Evolutionary conservation across 1,140 invertebrate genomes (phyloP).

Genomic region (Platyura marginata): DNA sequence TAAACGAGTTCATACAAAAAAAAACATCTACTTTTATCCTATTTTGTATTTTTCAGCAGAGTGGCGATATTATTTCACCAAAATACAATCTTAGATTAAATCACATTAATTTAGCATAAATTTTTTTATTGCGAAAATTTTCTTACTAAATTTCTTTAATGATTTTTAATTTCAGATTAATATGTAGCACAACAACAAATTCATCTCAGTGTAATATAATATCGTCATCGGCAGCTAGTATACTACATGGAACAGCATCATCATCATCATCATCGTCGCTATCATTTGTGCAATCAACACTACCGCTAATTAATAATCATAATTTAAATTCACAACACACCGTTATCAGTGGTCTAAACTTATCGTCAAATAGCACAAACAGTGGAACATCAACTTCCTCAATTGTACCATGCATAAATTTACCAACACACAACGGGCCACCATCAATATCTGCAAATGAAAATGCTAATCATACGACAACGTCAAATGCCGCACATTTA

Average conservation of each 20-base stretch:
- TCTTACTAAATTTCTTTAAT: no score
- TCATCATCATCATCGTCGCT: neutral
- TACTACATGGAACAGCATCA: no score
- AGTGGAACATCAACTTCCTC: neutral
- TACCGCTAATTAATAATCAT: neutral
- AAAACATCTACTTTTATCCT: no score
- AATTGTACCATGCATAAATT: neutral
- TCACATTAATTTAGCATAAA: neutral
- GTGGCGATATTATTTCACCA: no score
- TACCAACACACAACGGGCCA: neutral
- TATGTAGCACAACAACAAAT: neutral
- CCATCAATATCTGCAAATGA: slow-evolving; percentile 1
- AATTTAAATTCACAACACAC: neutral
- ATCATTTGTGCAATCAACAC: neutral
- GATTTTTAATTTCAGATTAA: neutral
- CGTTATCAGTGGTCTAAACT: neutral
- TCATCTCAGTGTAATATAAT: neutral
- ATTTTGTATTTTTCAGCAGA: no score
- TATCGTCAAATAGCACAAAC: neutral
- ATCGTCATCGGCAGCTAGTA: neutral
- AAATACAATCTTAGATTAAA: no score
- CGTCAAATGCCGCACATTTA: neutral
- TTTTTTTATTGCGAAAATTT: no score
- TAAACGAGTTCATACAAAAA: no score
- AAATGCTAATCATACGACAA: neutral